Conservation (phyloP, 2,113 vertebrate genomes). For the Urocitellus parryii region DNA sequence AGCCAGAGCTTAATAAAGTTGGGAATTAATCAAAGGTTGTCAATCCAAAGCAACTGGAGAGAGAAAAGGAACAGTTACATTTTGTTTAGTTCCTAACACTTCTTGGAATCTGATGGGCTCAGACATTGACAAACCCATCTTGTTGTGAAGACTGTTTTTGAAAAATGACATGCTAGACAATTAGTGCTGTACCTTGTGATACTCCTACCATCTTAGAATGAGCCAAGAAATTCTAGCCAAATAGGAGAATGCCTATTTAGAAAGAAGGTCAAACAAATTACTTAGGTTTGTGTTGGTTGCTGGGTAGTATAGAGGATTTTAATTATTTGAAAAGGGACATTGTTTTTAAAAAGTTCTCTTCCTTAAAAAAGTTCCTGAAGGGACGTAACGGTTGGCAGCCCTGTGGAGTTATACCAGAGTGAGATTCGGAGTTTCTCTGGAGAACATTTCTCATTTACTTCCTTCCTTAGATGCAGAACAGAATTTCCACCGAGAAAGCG, state of each 20-base stretch:
- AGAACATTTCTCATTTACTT: background rate
- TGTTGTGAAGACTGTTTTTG: conserved; percentile 3
- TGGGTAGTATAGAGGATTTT: background rate
- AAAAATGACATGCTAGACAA: background rate
- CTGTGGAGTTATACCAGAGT: background rate
- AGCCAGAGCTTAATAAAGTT: background rate
- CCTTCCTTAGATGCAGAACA: background rate
- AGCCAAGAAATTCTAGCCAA: background rate
- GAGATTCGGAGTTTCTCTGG: background rate
- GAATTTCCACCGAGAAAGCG: background rate
- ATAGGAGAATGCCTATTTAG: background rate
- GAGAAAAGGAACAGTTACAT: background rate
- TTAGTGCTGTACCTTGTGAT: background rate
- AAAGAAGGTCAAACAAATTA: background rate
- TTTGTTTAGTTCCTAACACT: background rate
- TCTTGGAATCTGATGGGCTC: background rate
- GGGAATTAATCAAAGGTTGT: conserved; percentile 29
- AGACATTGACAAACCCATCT: background rate
- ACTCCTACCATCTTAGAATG: background rate
- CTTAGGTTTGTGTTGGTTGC: background rate
- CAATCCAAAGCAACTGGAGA: background rate
- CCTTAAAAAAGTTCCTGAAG: background rate
- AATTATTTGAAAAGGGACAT: background rate
- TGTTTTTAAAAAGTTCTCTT: background rate
- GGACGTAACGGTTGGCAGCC: background rate